Base-by-base conservation (phyloP, 2,888 invertebrate genomes). In the Hermodice carunculata region DNA sequence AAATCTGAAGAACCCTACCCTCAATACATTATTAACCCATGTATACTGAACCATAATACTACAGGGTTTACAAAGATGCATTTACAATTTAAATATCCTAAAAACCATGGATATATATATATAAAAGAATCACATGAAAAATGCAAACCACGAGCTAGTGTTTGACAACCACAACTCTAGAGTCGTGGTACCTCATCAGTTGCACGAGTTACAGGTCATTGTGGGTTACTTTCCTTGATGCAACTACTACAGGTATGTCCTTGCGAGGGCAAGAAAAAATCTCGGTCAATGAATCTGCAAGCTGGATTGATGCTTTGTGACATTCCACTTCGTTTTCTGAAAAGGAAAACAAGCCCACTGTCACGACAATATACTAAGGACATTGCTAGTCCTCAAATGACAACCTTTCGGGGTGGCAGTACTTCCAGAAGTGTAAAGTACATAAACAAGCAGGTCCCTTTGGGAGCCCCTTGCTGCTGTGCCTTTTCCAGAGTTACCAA, bases 261-360 rank as follows among this genome's bases (percentile, higher is more conserved):
- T 91, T 91, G 19, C 95, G 87, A 48, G 96, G 82, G 0, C 95
- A 93, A 0, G 93, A 93, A 92, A 95, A 95, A 61, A 96, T 91
- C 88, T 96, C 96, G 1, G 92, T 90, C 8, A 94, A 91, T 0
- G 95, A 93, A 83, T 96, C 96, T 3, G 95, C 95, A 81, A 96
- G 96, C 0, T 95, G 95, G 22, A 95, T 86, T 0, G 95, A 93
- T 0, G 96, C 96, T 86, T 96, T 96, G 87, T 95, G 95, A 0
- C 94, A 91, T 76, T 94, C 93, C 3, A 89, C 89, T 8, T 88
- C 88, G 79, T 94, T 93, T 0, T 88, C 0, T 89, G 86, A 85
- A 91, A 95, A 0, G 95, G 94, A 80, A 95, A 92, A 0, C 89
- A 89, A 19, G 90, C 88, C 90, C 95, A 95, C 84, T 96, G 96